phyloP scores from a whole-genome alignment of 2,113 vertebrate genomes.

The Daubentonia madagascariensis region DNA sequence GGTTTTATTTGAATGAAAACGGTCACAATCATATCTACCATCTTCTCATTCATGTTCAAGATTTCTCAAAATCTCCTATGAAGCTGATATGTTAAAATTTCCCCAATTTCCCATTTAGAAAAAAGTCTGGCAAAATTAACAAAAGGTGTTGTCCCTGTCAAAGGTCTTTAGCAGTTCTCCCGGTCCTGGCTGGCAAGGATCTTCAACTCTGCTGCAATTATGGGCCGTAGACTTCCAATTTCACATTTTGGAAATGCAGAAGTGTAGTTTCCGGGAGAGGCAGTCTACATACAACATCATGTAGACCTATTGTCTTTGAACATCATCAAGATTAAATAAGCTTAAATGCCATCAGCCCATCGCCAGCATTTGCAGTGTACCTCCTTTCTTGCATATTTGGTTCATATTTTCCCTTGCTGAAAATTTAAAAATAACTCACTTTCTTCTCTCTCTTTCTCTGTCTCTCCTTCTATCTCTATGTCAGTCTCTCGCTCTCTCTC shows the following conservation, averaged over 20 bases:
- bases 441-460: not conserved
- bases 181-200: not conserved
- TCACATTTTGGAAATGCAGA: slow-evolving; percentile 70
- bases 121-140: not conserved
- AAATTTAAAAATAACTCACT: not conserved
- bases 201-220: slow-evolving; percentile 33
- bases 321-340: not conserved
- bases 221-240: slow-evolving; percentile 58
- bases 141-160: slow-evolving; percentile 10
- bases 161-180: not conserved
- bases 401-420: not conserved
- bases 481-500: not conserved
- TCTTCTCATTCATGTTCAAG: slow-evolving; percentile 59
- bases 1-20: slow-evolving; percentile 83
- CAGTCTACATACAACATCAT: not conserved
- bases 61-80: not conserved
- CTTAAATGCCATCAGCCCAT: rapidly evolving
- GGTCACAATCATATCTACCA: slow-evolving; percentile 77
- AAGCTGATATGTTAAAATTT: not conserved
- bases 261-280: slow-evolving; percentile 39
- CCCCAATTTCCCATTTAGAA: not conserved
- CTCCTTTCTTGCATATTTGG: not conserved
- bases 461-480: not conserved
- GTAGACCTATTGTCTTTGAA: not conserved
- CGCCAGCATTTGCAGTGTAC: not conserved